Percentiles rank a stretch among this genome's conserved stretches.
Evolutionary conservation across 2,888 invertebrate genomes (phyloP).

Genomic region (Cephus nigrinus): DNA sequence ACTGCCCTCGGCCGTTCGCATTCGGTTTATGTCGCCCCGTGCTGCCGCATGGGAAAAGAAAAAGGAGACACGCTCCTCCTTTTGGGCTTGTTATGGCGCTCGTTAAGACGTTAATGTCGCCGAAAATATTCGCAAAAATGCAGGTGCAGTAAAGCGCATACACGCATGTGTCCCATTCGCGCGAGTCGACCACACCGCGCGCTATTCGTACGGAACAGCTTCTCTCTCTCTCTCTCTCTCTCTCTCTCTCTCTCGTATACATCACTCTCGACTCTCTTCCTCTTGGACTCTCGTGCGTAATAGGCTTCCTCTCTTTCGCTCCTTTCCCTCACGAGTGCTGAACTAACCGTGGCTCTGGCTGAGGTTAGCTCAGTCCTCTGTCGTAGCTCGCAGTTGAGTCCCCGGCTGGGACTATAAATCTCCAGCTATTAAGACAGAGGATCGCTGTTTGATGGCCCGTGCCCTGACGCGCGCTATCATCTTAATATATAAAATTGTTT

Average conservation of each 20-base stretch:
- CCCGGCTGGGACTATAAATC: slow-evolving; percentile 55
- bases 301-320: slow-evolving; percentile 10
- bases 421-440: slow-evolving; percentile 63
- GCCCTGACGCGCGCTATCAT: slow-evolving; percentile 51
- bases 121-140: slow-evolving; percentile 63
- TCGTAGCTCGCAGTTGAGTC: slow-evolving; percentile 31
- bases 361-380: slow-evolving; percentile 30
- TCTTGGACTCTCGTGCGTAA: background rate
- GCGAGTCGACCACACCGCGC: slow-evolving; percentile 33
- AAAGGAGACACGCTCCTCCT: slow-evolving; percentile 36
- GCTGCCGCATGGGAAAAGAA: slow-evolving; percentile 17
- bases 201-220: slow-evolving; percentile 18
- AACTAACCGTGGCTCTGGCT: slow-evolving; percentile 2
- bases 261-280: background rate
- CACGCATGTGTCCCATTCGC: slow-evolving; percentile 20
- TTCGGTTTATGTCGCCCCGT: slow-evolving; percentile 6
- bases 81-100: slow-evolving; percentile 58
- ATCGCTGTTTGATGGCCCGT: slow-evolving; percentile 61
- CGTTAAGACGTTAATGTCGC: slow-evolving; percentile 63
- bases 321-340: slow-evolving; percentile 19
- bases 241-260: background rate
- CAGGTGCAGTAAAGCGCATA: slow-evolving; percentile 53
- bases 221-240: background rate
- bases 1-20: slow-evolving; percentile 7
- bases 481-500: slow-evolving; percentile 37